phyloP scores from a whole-genome alignment of 2,113 vertebrate genomes.

The Vanacampus margaritifer region DNA sequence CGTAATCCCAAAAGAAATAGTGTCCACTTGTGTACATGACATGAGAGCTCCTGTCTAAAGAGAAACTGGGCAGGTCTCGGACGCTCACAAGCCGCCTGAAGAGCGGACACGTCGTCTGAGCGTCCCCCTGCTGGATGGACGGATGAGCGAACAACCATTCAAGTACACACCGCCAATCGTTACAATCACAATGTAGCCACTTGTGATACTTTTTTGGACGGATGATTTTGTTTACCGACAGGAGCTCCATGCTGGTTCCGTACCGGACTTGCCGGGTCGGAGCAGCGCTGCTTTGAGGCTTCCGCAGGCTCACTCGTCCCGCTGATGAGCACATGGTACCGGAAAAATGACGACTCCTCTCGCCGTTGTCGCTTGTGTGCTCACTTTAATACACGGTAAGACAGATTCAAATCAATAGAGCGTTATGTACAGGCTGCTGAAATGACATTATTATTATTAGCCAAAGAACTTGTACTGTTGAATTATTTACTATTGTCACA shows the following conservation, averaged over 20 bases:
- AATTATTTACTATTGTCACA: not conserved
- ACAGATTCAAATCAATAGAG: not conserved
- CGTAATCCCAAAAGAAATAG: not conserved
- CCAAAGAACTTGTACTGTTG: not conserved
- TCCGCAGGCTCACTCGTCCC: constrained; percentile 14
- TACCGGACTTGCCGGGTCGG: constrained; percentile 31
- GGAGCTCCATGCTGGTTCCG: constrained; percentile 8
- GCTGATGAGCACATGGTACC: constrained; percentile 50
- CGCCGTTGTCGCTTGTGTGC: constrained; percentile 51
- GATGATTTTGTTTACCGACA: no score
- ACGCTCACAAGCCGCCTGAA: constrained; percentile 5
- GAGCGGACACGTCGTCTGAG: not conserved
- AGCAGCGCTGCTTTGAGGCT: constrained; percentile 26
- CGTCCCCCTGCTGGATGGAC: not conserved
- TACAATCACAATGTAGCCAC: not conserved
- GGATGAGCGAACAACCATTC: not conserved
- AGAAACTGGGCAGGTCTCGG: constrained; percentile 19
- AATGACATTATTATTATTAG: not conserved
- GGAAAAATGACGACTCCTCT: constrained; percentile 61
- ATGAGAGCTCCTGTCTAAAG: not conserved
- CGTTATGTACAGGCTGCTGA: not conserved
- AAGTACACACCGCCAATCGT: not conserved
- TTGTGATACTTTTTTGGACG: not conserved
- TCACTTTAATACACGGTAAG: constrained; percentile 66
- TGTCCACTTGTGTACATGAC: not conserved